phyloP scores from a whole-genome alignment of 2,888 invertebrate genomes.

The Poecilobothrus nobilitatus region DNA sequence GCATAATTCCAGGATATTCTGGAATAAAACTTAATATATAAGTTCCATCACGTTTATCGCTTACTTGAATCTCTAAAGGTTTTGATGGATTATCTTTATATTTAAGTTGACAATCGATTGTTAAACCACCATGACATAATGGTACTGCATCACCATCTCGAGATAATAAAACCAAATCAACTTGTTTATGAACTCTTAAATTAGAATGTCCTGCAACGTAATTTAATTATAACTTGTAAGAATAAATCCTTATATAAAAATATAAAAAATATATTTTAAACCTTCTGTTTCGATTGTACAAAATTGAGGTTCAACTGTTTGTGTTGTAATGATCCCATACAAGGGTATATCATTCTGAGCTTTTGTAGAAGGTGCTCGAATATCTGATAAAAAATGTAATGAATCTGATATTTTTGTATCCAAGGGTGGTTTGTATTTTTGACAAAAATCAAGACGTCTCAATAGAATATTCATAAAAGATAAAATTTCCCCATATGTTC shows the following conservation, averaged over 20 bases:
- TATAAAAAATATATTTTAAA: slow-evolving; percentile 11
- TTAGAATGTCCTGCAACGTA: slow-evolving; percentile 38
- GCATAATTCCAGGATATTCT: slow-evolving; percentile 54
- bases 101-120: slow-evolving; percentile 49
- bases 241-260: slow-evolving; percentile 13
- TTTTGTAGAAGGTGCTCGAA: slow-evolving; percentile 43
- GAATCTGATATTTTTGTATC: slow-evolving; percentile 45
- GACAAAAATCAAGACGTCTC: slow-evolving; percentile 55
- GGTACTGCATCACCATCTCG: slow-evolving; percentile 55
- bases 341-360: slow-evolving; percentile 45
- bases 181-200: slow-evolving; percentile 54
- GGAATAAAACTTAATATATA: slow-evolving; percentile 55
- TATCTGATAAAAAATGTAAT: slow-evolving; percentile 50
- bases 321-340: slow-evolving; percentile 54
- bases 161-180: slow-evolving; percentile 53
- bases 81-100: slow-evolving; percentile 48
- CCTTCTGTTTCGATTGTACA: slow-evolving; percentile 49
- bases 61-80: slow-evolving; percentile 46
- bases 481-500: slow-evolving; percentile 62
- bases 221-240: slow-evolving; percentile 30
- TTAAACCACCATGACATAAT: slow-evolving; percentile 59
- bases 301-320: slow-evolving; percentile 53
- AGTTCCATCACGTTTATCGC: slow-evolving; percentile 57
- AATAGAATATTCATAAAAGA: slow-evolving; percentile 57
- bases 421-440: slow-evolving; percentile 47